Conservation (phyloP, 2,113 vertebrate genomes). For the Callithrix jacchus region DNA sequence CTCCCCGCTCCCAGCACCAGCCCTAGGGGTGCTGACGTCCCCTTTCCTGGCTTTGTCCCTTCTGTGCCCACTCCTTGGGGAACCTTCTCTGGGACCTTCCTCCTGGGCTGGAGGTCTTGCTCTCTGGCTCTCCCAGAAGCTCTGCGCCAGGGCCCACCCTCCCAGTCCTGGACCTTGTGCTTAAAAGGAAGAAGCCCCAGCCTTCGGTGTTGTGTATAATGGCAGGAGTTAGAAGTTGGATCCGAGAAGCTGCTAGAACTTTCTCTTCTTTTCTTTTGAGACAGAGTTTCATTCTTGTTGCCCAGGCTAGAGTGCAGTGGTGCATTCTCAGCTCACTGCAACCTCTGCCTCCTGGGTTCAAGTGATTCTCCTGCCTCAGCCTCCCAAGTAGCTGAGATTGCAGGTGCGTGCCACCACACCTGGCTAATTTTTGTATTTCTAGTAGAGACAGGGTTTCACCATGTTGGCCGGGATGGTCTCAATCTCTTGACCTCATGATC, state of each 20-base stretch:
- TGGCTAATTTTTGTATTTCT: no score
- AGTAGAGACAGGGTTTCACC: no score
- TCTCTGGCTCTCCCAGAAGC: neutral
- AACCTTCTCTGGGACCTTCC: neutral
- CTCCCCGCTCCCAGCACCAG: neutral
- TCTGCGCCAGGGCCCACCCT: neutral
- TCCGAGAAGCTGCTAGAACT: neutral
- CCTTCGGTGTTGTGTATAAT: neutral
- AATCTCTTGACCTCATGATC: no score
- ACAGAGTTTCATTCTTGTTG: no score
- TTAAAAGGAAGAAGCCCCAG: rapidly evolving
- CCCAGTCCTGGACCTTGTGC: neutral
- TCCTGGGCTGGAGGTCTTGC: neutral
- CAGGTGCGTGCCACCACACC: no score
- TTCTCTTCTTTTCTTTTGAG: neutral
- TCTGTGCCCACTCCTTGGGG: neutral
- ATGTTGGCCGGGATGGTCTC: no score
- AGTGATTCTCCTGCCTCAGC: no score
- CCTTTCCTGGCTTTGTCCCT: neutral
- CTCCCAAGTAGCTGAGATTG: no score
- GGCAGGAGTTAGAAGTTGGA: rapidly evolving
- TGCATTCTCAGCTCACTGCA: no score
- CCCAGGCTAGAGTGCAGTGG: no score
- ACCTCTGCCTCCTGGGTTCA: no score
- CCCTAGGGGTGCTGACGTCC: neutral